Evolutionary conservation across 2,888 invertebrate genomes (phyloP).

Genomic region (Lacanobia wlatinum): DNA sequence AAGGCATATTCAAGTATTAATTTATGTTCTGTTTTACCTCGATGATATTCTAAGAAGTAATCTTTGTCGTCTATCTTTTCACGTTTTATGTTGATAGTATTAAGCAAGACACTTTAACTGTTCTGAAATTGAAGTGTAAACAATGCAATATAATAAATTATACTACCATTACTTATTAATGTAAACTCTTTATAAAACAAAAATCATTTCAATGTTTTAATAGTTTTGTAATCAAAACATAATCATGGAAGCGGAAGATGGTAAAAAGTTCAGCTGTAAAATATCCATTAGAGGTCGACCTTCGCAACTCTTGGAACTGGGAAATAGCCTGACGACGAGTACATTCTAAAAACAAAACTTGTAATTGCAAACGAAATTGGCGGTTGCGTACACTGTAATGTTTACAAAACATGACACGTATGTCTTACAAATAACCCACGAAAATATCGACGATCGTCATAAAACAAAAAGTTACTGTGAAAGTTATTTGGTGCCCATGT

Average conservation of each 20-base stretch:
- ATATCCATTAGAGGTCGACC: constrained; percentile 67
- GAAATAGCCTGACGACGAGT: constrained; percentile 53
- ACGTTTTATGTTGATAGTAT: neutral
- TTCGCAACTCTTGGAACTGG: constrained; percentile 65
- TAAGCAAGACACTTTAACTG: neutral
- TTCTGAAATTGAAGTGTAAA: neutral
- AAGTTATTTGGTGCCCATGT: constrained; percentile 42
- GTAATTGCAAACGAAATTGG: constrained; percentile 50
- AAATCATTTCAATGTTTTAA: neutral
- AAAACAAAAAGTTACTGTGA: constrained; percentile 52
- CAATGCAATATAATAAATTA: neutral
- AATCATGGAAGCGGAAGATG: constrained; percentile 62
- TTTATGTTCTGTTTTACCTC: neutral
- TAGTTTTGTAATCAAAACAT: constrained; percentile 41
- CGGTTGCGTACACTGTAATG: constrained; percentile 44
- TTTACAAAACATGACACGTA: constrained; percentile 63
- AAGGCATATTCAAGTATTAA: neutral
- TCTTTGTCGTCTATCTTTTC: neutral
- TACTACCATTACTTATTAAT: neutral
- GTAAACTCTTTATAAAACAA: neutral
- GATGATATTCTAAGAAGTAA: constrained; percentile 1
- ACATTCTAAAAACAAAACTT: constrained; percentile 62
- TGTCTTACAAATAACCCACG: constrained; percentile 42
- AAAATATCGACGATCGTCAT: constrained; percentile 42
- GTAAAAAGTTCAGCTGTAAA: constrained; percentile 63